A percentile compares a stretch with the other conserved stretches of the same genome.
phyloP scores from a whole-genome alignment of 2,797 vertebrate genomes.

The Falco biarmicus region DNA sequence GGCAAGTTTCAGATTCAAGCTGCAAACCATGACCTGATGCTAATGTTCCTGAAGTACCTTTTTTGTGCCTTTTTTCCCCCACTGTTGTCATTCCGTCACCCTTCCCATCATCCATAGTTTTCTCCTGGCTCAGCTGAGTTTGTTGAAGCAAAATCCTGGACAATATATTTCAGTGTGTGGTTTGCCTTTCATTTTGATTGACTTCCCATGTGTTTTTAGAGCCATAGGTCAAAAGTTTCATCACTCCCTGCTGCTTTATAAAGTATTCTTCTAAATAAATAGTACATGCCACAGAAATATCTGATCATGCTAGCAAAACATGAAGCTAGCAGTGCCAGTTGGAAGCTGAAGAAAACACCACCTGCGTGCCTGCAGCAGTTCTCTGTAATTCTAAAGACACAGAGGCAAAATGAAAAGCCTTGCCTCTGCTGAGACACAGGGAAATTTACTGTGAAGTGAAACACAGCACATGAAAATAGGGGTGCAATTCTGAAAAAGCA shows the following conservation, averaged over 20 bases:
- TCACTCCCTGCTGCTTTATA: not conserved
- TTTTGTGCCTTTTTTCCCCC: fast-evolving
- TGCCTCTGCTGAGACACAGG: not conserved
- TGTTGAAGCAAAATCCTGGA: not conserved
- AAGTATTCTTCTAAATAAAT: conserved; percentile 13
- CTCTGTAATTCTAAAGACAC: not conserved
- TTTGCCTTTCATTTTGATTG: conserved; percentile 24
- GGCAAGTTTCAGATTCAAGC: not conserved
- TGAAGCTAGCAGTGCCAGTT: not conserved
- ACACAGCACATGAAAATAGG: not conserved
- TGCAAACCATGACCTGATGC: not conserved
- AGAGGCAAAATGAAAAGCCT: not conserved
- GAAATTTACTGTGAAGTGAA: not conserved
- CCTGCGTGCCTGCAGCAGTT: not conserved
- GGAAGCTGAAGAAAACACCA: not conserved
- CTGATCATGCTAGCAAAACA: not conserved
- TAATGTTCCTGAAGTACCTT: not conserved
- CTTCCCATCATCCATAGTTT: not conserved
- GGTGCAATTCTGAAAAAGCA: not conserved
- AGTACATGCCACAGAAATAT: not conserved
- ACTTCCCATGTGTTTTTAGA: not conserved
- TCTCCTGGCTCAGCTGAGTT: not conserved
- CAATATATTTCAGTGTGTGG: not conserved
- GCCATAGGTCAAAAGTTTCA: not conserved
- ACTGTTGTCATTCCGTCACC: not conserved